A percentile compares a stretch with the other conserved stretches of the same genome.
phyloP scores from a whole-genome alignment of 2,797 vertebrate genomes.

The Octomys mimax region DNA sequence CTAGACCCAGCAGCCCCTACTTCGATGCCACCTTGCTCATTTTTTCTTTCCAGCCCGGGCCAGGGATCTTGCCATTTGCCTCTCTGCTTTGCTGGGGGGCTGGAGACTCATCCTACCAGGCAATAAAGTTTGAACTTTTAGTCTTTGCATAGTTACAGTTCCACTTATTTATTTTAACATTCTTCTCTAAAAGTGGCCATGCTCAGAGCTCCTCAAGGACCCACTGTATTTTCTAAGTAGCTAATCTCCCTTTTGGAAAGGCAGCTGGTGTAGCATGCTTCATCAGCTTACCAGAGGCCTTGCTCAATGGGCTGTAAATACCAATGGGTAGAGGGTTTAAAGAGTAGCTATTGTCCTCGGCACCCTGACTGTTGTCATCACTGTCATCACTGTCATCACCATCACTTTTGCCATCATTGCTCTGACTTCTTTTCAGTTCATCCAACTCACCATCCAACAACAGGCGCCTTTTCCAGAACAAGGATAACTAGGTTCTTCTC shows the following conservation, averaged over 20 bases:
- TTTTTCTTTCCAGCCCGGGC: background rate
- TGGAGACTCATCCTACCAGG: background rate
- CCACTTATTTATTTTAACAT: conserved; percentile 25
- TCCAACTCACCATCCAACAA: background rate
- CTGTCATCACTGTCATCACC: accelerated
- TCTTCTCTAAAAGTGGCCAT: conserved; percentile 39
- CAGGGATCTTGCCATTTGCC: background rate
- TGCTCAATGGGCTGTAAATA: conserved; percentile 5
- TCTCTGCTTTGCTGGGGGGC: background rate
- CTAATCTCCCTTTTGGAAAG: conserved; percentile 37
- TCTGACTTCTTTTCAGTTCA: background rate
- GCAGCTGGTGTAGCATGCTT: background rate
- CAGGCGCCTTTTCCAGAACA: background rate
- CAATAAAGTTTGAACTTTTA: background rate
- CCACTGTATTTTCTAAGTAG: conserved; percentile 31
- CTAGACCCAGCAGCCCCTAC: background rate
- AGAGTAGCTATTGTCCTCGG: background rate
- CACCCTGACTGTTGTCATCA: background rate
- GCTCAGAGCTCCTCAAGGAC: conserved; percentile 32
- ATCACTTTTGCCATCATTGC: background rate
- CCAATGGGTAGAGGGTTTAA: background rate
- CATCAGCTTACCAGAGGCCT: conserved; percentile 14
- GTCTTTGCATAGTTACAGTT: background rate
- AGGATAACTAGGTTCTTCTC: background rate
- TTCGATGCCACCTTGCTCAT: background rate